Evolutionary conservation across 2,888 invertebrate species (phyloP).

Genomic region (Troides helena): DNA sequence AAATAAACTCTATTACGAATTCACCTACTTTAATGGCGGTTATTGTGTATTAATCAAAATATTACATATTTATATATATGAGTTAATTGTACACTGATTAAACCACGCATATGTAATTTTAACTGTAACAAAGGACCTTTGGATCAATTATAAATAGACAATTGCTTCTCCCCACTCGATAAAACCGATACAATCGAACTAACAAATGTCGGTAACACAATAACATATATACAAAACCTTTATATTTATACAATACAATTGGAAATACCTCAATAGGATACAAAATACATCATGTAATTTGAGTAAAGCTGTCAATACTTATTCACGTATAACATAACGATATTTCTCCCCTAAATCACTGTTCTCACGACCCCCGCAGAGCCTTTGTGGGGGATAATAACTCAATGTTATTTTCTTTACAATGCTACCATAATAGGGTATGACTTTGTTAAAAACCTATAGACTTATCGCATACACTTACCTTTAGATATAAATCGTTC

Average conservation of each 20-base stretch:
- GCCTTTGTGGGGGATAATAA: constrained; percentile 23
- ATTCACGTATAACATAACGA: constrained; percentile 19
- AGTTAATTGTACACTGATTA: too few species aligned
- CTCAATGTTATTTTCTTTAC: constrained; percentile 16
- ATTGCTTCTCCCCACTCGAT: too few species aligned
- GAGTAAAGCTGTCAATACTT: constrained; percentile 23
- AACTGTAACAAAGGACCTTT: too few species aligned
- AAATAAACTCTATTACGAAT: too few species aligned
- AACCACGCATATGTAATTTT: too few species aligned
- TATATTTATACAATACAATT: constrained; percentile 43
- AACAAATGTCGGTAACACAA: not conserved
- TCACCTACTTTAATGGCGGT: too few species aligned
- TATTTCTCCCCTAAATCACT: constrained; percentile 20
- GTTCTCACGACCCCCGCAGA: constrained; percentile 9
- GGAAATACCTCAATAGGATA: not conserved
- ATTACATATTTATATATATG: too few species aligned
- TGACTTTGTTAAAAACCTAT: constrained; percentile 14
- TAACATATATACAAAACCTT: constrained; percentile 28
- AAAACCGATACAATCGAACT: too few species aligned
- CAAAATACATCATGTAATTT: constrained; percentile 12
- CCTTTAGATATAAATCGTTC: too few species aligned
- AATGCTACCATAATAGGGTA: constrained; percentile 10
- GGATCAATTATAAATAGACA: too few species aligned
- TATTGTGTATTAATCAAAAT: too few species aligned
- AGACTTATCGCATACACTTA: constrained; percentile 7